Conservation (phyloP, 2,797 vertebrate genomes). For the Lutjanus argentimaculatus region DNA sequence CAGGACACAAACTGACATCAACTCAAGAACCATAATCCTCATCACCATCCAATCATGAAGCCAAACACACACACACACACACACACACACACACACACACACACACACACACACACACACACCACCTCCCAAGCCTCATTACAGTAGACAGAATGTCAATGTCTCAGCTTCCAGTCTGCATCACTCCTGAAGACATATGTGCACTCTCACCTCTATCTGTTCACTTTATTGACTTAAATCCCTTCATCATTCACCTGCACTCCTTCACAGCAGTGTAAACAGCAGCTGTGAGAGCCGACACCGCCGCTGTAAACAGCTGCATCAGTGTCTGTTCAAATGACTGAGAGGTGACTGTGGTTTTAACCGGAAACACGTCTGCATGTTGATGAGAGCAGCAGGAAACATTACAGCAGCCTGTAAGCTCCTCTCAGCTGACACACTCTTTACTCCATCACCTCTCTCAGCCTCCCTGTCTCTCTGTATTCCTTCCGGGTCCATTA, state of each 20-base stretch:
- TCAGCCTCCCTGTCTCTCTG: slow-evolving; percentile 1
- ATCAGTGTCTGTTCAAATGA: slow-evolving; percentile 45
- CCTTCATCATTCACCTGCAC: slow-evolving; percentile 44
- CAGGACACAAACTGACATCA: slow-evolving; percentile 10
- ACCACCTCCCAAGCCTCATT: background rate
- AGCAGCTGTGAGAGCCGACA: slow-evolving; percentile 55
- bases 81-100: slow-evolving; percentile 24
- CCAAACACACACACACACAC: slow-evolving; percentile 11
- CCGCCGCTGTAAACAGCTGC: slow-evolving; percentile 47
- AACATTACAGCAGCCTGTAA: slow-evolving; percentile 8
- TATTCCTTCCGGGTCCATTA: slow-evolving; percentile 68
- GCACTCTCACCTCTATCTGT: slow-evolving; percentile 18
- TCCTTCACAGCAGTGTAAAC: slow-evolving; percentile 41
- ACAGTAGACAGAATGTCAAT: background rate
- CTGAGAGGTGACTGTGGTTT: slow-evolving; percentile 37
- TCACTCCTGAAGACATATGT: slow-evolving; percentile 29
- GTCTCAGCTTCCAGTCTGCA: slow-evolving; percentile 16
- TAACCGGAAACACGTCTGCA: slow-evolving; percentile 25
- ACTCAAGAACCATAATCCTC: slow-evolving; percentile 10
- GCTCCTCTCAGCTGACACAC: slow-evolving; percentile 18
- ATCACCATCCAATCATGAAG: background rate
- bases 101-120: slow-evolving; percentile 25
- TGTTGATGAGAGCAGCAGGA: slow-evolving; percentile 43
- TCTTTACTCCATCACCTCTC: slow-evolving; percentile 15
- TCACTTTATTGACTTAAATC: slow-evolving; percentile 28